Evolutionary conservation across 2,888 invertebrate species (phyloP).

Genomic region (Lycocerus yunnanus): DNA sequence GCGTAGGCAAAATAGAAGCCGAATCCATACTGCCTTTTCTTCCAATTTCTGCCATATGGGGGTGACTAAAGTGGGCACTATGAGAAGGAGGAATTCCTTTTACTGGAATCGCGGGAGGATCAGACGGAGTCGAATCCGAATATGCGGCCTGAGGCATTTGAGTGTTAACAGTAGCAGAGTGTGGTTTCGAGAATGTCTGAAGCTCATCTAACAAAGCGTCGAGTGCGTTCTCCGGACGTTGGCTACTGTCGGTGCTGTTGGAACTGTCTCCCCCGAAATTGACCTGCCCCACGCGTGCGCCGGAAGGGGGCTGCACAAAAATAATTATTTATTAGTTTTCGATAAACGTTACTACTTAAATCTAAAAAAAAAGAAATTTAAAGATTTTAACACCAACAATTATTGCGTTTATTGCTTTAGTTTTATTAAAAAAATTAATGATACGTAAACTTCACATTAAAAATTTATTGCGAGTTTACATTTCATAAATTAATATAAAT

Average conservation of each 20-base stretch:
- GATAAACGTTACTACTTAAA: neutral
- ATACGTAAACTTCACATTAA: neutral
- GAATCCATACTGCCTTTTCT: slow-evolving; percentile 62
- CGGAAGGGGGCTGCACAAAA: slow-evolving; percentile 61
- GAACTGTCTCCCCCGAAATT: slow-evolving; percentile 64
- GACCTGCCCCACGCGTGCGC: slow-evolving; percentile 65
- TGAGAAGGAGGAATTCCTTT: slow-evolving; percentile 47
- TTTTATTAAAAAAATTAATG: neutral
- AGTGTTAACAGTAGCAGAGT: slow-evolving; percentile 42
- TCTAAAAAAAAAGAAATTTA: neutral
- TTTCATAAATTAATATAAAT: neutral
- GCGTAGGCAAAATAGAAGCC: slow-evolving; percentile 52
- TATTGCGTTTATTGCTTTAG: neutral
- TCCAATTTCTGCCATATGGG: slow-evolving; percentile 60
- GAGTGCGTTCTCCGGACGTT: slow-evolving; percentile 93
- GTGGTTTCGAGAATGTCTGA: slow-evolving; percentile 84
- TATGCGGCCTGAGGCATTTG: slow-evolving; percentile 45
- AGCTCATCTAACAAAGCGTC: slow-evolving; percentile 94
- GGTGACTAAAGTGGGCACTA: slow-evolving; percentile 44
- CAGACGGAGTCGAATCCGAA: slow-evolving; percentile 41
- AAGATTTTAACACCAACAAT: neutral
- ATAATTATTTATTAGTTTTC: slow-evolving; percentile 3
- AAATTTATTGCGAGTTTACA: neutral
- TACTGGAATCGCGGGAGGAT: slow-evolving; percentile 51
- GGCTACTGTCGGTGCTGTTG: slow-evolving; percentile 60